Conservation (phyloP, 2,888 invertebrate genomes). For the Melieria omissa region DNA sequence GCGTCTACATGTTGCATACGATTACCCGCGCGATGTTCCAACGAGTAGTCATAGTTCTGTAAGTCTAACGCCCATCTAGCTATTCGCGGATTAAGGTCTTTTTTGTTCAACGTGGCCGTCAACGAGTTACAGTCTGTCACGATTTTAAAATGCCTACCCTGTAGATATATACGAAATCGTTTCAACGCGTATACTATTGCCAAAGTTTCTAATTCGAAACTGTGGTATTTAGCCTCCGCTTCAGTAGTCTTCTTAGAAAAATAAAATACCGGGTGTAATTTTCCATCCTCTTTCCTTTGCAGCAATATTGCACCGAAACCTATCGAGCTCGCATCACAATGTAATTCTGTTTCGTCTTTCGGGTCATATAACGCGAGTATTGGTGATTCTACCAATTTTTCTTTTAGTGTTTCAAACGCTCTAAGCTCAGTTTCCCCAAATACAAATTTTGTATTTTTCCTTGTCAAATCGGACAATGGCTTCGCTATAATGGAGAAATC, state of each 20-base stretch:
- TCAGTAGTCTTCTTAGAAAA: slow-evolving; percentile 45
- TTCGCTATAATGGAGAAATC: slow-evolving; percentile 1
- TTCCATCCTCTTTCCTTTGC: slow-evolving; percentile 39
- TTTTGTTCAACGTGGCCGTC: slow-evolving; percentile 30
- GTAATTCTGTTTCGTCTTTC: neutral
- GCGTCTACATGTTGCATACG: too few relatives aligned
- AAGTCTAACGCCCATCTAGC: slow-evolving; percentile 34
- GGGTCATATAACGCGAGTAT: slow-evolving; percentile 52
- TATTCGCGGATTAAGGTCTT: slow-evolving; percentile 25
- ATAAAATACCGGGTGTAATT: slow-evolving; percentile 52
- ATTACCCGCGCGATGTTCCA: too few relatives aligned
- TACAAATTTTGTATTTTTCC: slow-evolving; percentile 20
- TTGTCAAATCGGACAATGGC: slow-evolving; percentile 6
- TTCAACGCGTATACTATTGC: slow-evolving; percentile 46
- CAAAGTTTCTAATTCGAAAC: slow-evolving; percentile 53
- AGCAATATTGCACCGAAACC: slow-evolving; percentile 51
- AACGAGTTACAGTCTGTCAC: slow-evolving; percentile 20
- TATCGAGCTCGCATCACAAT: slow-evolving; percentile 49
- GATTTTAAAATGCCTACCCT: slow-evolving; percentile 18
- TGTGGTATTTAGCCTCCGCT: slow-evolving; percentile 62
- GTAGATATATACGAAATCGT: slow-evolving; percentile 57
- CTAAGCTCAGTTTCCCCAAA: slow-evolving; percentile 20
- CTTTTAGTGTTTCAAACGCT: slow-evolving; percentile 31
- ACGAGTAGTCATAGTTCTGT: neutral
- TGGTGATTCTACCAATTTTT: slow-evolving; percentile 14